Evolutionary conservation across 2,113 vertebrate genomes (phyloP).

Genomic region (Rhinichthys klamathensis): DNA sequence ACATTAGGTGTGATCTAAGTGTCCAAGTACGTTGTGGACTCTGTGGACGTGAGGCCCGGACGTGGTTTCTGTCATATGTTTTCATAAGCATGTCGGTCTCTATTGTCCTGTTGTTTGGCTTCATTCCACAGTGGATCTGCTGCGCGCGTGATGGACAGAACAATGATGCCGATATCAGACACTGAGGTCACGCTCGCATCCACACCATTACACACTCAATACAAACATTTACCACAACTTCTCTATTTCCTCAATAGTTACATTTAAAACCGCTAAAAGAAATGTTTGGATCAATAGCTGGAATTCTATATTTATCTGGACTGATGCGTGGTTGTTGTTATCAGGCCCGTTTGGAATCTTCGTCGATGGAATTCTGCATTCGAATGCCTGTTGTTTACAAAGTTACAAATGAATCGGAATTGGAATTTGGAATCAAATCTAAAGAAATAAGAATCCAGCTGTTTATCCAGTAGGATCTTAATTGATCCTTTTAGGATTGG

Average conservation of each 20-base stretch:
- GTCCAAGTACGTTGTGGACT: neutral
- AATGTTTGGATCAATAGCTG: neutral
- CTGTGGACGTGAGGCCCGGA: neutral
- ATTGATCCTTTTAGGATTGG: neutral
- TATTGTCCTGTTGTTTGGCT: constrained; percentile 22
- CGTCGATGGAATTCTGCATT: neutral
- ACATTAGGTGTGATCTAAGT: neutral
- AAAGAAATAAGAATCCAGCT: neutral
- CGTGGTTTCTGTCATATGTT: constrained; percentile 16
- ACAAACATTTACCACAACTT: neutral
- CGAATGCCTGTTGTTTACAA: neutral
- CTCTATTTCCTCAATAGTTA: neutral
- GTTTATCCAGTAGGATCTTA: neutral
- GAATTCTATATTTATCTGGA: neutral
- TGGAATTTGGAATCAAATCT: neutral
- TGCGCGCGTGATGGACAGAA: neutral
- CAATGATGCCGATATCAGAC: constrained; percentile 9
- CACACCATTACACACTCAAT: neutral
- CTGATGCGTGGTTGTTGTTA: neutral
- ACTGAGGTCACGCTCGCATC: neutral
- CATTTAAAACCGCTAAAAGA: neutral
- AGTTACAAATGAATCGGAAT: neutral
- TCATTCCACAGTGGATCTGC: neutral
- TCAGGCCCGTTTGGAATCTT: neutral
- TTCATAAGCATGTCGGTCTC: constrained; percentile 17